phyloP scores from a whole-genome alignment of 2,113 vertebrate species.

The Myanophis thanlyinensis region DNA sequence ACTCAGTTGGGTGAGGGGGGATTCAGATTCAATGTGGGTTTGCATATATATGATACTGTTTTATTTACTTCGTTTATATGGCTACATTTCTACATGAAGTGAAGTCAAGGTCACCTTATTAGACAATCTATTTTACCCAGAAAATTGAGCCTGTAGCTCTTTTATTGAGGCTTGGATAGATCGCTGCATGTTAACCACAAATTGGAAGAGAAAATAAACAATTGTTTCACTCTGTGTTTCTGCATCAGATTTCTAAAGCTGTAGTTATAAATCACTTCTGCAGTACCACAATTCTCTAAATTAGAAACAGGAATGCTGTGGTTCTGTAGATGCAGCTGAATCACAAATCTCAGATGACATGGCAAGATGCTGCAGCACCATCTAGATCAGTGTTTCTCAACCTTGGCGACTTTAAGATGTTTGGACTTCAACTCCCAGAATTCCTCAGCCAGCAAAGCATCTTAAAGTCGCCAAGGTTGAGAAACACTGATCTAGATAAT shows the following conservation, averaged over 20 bases:
- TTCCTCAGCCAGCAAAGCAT: too few species aligned
- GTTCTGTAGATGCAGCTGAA: background rate
- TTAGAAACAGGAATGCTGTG: background rate
- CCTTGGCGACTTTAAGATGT: too few species aligned
- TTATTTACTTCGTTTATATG: background rate
- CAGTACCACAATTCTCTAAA: background rate
- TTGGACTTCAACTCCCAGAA: too few species aligned
- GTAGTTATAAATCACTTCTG: background rate
- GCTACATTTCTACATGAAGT: background rate
- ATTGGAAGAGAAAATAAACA: background rate
- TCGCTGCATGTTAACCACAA: background rate
- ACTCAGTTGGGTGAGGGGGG: background rate
- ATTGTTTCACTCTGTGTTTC: background rate
- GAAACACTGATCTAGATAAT: too few species aligned
- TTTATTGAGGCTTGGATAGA: background rate
- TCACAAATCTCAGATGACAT: background rate
- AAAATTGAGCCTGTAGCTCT: background rate
- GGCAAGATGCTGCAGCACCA: background rate
- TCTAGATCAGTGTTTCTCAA: too few species aligned
- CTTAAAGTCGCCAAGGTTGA: too few species aligned
- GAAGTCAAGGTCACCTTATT: background rate
- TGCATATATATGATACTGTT: background rate
- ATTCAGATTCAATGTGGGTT: background rate
- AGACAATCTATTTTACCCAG: background rate
- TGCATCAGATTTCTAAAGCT: background rate